Conservation (phyloP, 1,140 invertebrate genomes). For the Panulirus ornatus region DNA sequence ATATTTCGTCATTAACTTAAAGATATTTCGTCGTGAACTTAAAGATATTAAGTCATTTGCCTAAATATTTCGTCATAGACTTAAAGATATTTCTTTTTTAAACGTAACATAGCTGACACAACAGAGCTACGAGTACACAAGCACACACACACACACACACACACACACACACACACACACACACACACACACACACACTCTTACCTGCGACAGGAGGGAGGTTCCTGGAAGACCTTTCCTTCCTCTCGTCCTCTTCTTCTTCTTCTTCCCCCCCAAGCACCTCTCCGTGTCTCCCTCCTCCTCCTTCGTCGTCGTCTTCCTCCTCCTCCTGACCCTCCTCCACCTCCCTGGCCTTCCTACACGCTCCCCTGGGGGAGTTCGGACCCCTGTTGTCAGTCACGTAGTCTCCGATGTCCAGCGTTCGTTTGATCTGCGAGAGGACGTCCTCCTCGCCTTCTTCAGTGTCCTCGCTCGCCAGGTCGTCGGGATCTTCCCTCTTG, state of each 20-base stretch:
- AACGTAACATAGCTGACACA: background rate
- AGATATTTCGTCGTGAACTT: no score
- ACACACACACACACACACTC: constrained; percentile 50
- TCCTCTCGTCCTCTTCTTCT: no score
- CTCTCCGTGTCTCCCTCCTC: background rate
- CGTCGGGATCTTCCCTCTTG: background rate
- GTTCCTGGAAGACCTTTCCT: background rate
- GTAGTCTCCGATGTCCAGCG: constrained; percentile 31
- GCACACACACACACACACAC: background rate
- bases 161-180: constrained; percentile 33
- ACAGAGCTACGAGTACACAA: background rate
- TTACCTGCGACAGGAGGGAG: background rate
- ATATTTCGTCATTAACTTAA: no score
- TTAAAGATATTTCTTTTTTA: no score
- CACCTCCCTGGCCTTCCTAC: background rate
- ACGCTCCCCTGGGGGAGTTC: background rate
- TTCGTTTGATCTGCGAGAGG: constrained; percentile 26
- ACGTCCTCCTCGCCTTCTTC: constrained; percentile 23
- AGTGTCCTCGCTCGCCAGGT: constrained; percentile 2
- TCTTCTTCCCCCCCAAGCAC: background rate
- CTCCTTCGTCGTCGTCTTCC: background rate
- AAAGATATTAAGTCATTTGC: no score
- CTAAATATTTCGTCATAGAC: no score
- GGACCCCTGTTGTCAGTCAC: background rate
- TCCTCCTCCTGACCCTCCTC: background rate